Evolutionary conservation across 2,888 invertebrate genomes (phyloP).

Genomic region (Cyclophora albipunctata): DNA sequence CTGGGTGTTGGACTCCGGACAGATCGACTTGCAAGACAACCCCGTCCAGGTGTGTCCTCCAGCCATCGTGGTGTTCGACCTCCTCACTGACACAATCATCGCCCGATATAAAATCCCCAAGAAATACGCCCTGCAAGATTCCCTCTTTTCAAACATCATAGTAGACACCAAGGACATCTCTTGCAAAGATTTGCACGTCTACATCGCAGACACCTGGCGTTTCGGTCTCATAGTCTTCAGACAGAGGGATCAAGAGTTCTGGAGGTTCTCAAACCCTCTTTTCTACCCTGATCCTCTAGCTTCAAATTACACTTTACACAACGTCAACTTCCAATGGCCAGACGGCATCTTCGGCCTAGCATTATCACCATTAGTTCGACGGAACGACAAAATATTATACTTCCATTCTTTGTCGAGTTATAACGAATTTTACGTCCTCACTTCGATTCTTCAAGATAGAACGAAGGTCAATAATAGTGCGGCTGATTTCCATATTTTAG

Average conservation of each 20-base stretch:
- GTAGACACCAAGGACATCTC: slow-evolving; percentile 76
- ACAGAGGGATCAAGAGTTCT: slow-evolving; percentile 73
- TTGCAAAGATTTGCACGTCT: slow-evolving; percentile 79
- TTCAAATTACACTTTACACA: slow-evolving; percentile 83
- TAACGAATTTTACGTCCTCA: slow-evolving; percentile 83
- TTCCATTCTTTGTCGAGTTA: slow-evolving; percentile 90
- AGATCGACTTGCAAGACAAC: slow-evolving; percentile 78
- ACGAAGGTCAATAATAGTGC: slow-evolving; percentile 43
- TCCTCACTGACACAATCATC: slow-evolving; percentile 78
- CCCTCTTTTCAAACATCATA: slow-evolving; percentile 80
- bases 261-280: slow-evolving; percentile 79
- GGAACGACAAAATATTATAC: slow-evolving; percentile 78
- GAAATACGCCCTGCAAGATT: slow-evolving; percentile 79
- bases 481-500: slow-evolving; percentile 47
- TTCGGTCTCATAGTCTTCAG: slow-evolving; percentile 79
- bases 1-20: slow-evolving; percentile 88
- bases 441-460: slow-evolving; percentile 79
- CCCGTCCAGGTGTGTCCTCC: slow-evolving; percentile 83
- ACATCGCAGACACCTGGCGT: slow-evolving; percentile 82
- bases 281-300: slow-evolving; percentile 85
- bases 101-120: slow-evolving; percentile 79
- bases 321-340: slow-evolving; percentile 86
- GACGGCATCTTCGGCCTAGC: slow-evolving; percentile 87
- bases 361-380: slow-evolving; percentile 70
- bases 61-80: slow-evolving; percentile 82